Evolutionary conservation across 2,113 vertebrate species (phyloP).

Genomic region (Prietella phreatophila): DNA sequence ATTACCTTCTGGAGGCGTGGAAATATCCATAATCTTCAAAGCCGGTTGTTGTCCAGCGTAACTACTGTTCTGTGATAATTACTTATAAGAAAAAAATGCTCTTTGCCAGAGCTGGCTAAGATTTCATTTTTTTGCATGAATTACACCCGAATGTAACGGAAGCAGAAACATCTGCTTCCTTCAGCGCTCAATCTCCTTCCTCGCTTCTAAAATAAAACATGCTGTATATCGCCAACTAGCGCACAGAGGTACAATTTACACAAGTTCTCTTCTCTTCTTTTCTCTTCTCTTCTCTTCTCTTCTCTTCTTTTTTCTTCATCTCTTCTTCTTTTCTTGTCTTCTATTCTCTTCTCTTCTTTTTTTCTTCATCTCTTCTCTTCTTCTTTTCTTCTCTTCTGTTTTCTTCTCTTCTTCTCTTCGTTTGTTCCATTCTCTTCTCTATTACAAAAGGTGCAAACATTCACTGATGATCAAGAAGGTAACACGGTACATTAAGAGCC

Average conservation of each 20-base stretch:
- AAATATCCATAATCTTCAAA: constrained; percentile 66
- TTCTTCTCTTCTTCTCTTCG: no score
- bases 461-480: no score
- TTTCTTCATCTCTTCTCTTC: no score
- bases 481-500: no score
- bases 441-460: no score
- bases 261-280: neutral
- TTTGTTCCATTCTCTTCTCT: no score
- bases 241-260: neutral
- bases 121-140: constrained; percentile 15
- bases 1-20: constrained; percentile 70
- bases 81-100: neutral
- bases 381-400: no score
- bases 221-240: neutral
- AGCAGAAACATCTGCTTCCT: constrained; percentile 25
- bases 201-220: neutral
- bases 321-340: no score
- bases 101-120: neutral
- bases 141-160: constrained; percentile 32
- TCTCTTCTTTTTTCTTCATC: neutral
- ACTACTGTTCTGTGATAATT: neutral
- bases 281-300: neutral
- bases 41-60: neutral
- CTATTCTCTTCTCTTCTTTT: no score
- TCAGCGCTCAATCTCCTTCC: neutral